Evolutionary conservation across 2,113 vertebrate genomes (phyloP).

Genomic region (Grus americana): DNA sequence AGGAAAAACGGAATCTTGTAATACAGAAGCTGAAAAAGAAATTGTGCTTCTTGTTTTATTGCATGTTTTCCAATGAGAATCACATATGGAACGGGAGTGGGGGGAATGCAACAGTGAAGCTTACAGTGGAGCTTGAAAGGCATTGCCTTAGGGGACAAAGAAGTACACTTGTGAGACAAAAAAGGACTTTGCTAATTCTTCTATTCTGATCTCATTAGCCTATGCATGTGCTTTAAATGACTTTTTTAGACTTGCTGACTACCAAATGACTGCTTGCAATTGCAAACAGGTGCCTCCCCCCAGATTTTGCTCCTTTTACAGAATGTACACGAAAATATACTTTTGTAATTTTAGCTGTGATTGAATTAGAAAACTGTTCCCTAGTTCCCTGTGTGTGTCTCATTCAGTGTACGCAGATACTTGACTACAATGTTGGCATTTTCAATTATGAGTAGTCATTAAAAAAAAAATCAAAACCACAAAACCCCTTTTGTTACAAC

Average conservation of each 20-base stretch:
- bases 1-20: neutral
- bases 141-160: neutral
- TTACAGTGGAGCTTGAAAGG: neutral
- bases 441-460: neutral
- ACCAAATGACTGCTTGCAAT: neutral
- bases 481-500: neutral
- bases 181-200: neutral
- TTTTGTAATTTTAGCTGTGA: neutral
- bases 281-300: neutral
- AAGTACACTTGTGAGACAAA: neutral
- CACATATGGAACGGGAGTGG: accelerated
- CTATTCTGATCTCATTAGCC: neutral
- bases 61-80: neutral
- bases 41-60: neutral
- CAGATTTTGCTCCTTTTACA: neutral
- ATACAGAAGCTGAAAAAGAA: neutral
- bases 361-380: neutral
- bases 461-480: neutral
- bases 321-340: neutral
- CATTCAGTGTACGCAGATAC: neutral
- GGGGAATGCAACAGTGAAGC: neutral
- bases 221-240: neutral
- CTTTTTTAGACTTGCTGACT: neutral
- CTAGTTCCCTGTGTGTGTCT: neutral
- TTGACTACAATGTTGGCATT: neutral